Percentiles rank a stretch among this genome's conserved stretches.
phyloP scores from a whole-genome alignment of 2,113 vertebrate species.

The Tor tambroides region DNA sequence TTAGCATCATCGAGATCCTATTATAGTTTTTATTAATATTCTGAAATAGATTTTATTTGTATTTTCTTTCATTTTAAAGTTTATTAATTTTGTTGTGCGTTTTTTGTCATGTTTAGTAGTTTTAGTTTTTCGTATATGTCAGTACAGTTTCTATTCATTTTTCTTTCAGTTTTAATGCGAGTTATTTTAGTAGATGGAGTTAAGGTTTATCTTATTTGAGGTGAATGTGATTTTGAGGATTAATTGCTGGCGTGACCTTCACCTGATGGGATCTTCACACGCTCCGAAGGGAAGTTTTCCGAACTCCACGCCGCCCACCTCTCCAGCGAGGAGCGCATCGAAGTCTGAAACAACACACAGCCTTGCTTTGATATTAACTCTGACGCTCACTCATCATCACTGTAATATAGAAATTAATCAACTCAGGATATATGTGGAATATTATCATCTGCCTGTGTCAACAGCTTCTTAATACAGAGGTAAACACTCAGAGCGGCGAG shows the following conservation, averaged over 20 bases:
- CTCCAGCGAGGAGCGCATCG: slow-evolving; percentile 91
- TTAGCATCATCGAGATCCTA: not conserved
- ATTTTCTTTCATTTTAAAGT: too few relatives aligned
- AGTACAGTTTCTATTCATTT: too few relatives aligned
- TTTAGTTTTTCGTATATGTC: too few relatives aligned
- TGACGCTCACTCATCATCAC: slow-evolving; percentile 28
- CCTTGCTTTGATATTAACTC: slow-evolving; percentile 28
- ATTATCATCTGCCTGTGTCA: slow-evolving; percentile 55
- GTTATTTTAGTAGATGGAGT: too few relatives aligned
- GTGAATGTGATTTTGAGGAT: not conserved
- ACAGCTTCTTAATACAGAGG: slow-evolving; percentile 54
- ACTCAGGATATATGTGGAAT: slow-evolving; percentile 50
- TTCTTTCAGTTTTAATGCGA: too few relatives aligned
- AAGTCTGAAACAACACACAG: slow-evolving; percentile 80
- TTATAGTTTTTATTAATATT: too few relatives aligned
- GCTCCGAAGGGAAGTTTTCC: slow-evolving; percentile 97
- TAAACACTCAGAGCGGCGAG: slow-evolving; percentile 49
- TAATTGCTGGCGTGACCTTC: not conserved
- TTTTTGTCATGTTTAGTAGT: not conserved
- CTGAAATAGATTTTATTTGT: too few relatives aligned
- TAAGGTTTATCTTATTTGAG: not conserved
- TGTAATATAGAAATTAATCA: slow-evolving; percentile 49
- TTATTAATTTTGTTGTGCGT: not conserved
- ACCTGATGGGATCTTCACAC: slow-evolving; percentile 98
- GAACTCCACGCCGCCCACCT: slow-evolving; percentile 96